Evolutionary conservation across 2,113 vertebrate genomes (phyloP).

Genomic region (Macroglossus sobrinus): DNA sequence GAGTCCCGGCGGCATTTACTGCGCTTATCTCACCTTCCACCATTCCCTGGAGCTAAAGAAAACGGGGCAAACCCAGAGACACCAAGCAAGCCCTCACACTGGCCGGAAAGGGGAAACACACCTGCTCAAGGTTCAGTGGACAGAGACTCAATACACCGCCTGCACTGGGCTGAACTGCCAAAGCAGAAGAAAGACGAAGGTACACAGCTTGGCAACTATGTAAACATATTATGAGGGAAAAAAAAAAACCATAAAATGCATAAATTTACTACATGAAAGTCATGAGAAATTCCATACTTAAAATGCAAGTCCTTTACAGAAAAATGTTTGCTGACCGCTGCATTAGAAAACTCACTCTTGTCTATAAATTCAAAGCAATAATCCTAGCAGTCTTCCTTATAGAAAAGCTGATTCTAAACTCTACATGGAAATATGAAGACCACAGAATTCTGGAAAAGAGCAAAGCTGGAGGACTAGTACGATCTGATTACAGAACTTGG

Average conservation of each 20-base stretch:
- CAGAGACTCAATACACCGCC: background rate
- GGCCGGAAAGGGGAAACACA: background rate
- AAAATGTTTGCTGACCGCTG: background rate
- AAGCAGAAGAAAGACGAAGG: background rate
- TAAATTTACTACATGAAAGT: background rate
- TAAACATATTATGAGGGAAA: background rate
- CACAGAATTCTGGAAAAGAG: background rate
- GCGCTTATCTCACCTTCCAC: background rate
- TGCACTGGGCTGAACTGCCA: background rate
- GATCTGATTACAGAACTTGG: background rate
- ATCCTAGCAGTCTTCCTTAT: background rate
- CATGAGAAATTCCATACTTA: background rate
- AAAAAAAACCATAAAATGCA: background rate
- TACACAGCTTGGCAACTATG: background rate
- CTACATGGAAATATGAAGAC: background rate
- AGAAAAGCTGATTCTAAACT: background rate
- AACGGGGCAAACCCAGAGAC: background rate
- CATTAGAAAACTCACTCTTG: background rate
- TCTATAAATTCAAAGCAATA: slow-evolving; percentile 4
- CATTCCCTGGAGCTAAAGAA: background rate
- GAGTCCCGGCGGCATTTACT: background rate
- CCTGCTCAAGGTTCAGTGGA: background rate
- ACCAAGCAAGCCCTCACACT: background rate
- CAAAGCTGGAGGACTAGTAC: background rate
- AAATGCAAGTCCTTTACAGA: background rate